These are phyloP conservation scores for Eristalis tenax DNA, from an alignment of 2,888 invertebrate species.

Conservation along the genomic window DNA sequence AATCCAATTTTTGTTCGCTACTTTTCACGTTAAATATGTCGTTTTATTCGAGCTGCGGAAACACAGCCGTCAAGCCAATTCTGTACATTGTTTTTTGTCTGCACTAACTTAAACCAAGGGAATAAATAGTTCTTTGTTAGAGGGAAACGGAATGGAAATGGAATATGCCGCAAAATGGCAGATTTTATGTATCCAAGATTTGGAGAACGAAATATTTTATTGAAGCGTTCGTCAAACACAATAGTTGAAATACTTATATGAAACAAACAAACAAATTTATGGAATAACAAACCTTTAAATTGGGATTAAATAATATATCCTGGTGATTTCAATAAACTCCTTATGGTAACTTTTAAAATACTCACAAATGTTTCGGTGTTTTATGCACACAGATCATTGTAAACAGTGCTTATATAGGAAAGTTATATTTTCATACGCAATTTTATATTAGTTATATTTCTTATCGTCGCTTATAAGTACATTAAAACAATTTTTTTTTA, in stretches of 20 bases:
- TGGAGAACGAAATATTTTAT: conserved; percentile 35
- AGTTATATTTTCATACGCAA: conserved; percentile 1
- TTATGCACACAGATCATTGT: conserved; percentile 23
- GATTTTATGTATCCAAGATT: conserved; percentile 68
- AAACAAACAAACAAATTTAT: neutral
- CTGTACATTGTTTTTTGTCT: conserved; percentile 39
- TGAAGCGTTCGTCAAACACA: conserved; percentile 27
- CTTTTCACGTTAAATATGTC: neutral
- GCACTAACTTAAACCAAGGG: conserved; percentile 51
- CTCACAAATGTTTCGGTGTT: conserved; percentile 11
- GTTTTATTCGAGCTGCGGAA: conserved; percentile 12
- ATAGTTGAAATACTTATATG: conserved; percentile 9
- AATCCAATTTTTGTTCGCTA: neutral
- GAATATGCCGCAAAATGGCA: conserved; percentile 72
- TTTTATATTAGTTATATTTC: conserved; percentile 19
- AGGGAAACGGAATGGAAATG: conserved; percentile 69
- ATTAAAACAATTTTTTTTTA: conserved; percentile 7
- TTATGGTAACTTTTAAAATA: conserved; percentile 4
- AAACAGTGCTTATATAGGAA: neutral
- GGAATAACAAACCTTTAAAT: conserved; percentile 56
- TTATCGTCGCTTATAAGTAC: conserved; percentile 31
- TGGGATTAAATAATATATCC: neutral
- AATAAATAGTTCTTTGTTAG: conserved; percentile 69
- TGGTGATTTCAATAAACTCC: neutral
- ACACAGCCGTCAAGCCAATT: conserved; percentile 41